Evolutionary conservation across 2,888 invertebrate genomes (phyloP), one percentile per base, ranked within the genome.

Genomic region (Acleris literana): DNA sequence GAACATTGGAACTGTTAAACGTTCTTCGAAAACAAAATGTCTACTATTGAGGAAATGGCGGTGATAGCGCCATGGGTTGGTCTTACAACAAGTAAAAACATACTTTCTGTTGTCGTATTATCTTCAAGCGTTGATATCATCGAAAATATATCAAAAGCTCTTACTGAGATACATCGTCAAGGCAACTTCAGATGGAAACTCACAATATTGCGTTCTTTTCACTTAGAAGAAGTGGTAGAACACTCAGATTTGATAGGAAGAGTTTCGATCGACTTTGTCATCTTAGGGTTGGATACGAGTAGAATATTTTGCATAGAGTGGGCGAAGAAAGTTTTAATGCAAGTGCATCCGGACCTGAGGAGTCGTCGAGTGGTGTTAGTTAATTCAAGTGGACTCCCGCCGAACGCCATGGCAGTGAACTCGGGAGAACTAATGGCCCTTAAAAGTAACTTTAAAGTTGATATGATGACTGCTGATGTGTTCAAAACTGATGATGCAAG

Each of bases 51-150:
- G 71, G 83, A 88, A 65, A 80, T 85, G 61, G 67, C 77, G 18
- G 69, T 83, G 18, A 79, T 87, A 49, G 87, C 83, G 1, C 90
- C 90, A 0, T 93, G 92, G 92, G 79, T 90, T 55, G 91, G 91
- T 16, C 84, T 86, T 48, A 80, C 82, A 53, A 86, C 83, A 70
- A 83, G 72, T 68, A 88, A 81, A 77, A 91, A 91, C 56, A 75
- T 78, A n/a, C 71, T 92, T 59, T 82, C 87, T 7, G 76, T 89
- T 13, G 81, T 87, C 33, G 86, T 93, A 16, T 69, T 92, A n/a
- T 92, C 92, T 6, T 76, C 82, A 29, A 88, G 85, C 66, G 77
- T 80, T 16, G 83, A 87, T 70, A 86, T 90, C 9, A 86, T 90
- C 59, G 84, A 87, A 71, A 85, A 76, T 55, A 80, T 93, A 73